Base-by-base conservation (phyloP, 2,113 vertebrate genomes). In the Hyaena hyaena region DNA sequence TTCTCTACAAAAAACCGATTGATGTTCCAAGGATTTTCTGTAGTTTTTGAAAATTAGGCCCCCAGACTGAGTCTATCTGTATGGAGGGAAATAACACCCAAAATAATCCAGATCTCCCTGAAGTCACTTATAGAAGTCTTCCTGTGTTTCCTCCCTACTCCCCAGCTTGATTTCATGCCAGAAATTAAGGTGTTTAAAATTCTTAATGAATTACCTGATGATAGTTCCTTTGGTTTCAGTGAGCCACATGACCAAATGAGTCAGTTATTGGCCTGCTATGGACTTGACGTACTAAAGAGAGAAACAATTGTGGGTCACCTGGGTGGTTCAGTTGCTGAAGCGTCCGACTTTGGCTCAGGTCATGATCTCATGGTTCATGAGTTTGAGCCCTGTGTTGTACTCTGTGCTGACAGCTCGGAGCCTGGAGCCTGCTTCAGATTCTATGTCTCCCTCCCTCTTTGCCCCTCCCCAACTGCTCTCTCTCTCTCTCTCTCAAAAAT, bases 191-290 rank as follows among this genome's bases (percentile, higher is more conserved):
- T 96, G 66, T 96, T 92, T 92, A 73, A 84, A 96, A 84, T 85
- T 71, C n/a, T 55, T 90, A 90, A 83, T 82, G 88, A 97, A 94
- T 94, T 95, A 87, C 90, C 76, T 95, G 71, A 82, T 95, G 71
- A 82, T 88, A 97, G 65, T 55, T 94, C 26, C 14, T 50, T 96
- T 84, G 80, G 24, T 68, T 73, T 95, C 94, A 93, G 65, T 85
- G 95, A 96, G 76, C 39, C 1, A 0, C 23, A 6, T 85, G 69
- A 77, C 69, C 84, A 92, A 48, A 71, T 77, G 39, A 90, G 31
- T 58, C 90, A 63, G 71, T 95, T 81, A 71, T 12, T 97, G 94
- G 69, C 58, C 33, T 55, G 35, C 61, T 90, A 12, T 71, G 65
- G 35, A 45, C 83, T 68, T 90, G 65, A 53, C 87, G 26, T 84